phyloP scores from a whole-genome alignment of 2,888 invertebrate species.

The Drosophila fulvimacula region DNA sequence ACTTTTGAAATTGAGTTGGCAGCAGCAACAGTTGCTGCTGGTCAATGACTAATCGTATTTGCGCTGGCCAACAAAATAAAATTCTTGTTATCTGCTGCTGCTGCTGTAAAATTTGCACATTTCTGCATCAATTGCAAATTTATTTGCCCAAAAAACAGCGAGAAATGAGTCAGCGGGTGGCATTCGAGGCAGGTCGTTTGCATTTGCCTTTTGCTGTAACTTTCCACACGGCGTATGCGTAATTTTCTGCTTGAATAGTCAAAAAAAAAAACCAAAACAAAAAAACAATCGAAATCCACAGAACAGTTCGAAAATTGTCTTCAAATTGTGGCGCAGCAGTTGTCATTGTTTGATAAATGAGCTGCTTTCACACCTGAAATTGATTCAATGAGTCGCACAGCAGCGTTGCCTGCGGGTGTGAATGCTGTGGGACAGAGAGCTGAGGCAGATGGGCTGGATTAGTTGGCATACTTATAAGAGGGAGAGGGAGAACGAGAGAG shows the following conservation, averaged over 20 bases:
- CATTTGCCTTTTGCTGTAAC: slow-evolving; percentile 42
- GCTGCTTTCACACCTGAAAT: slow-evolving; percentile 57
- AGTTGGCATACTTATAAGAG: background rate
- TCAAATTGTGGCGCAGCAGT: slow-evolving; percentile 37
- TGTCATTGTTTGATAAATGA: slow-evolving; percentile 65
- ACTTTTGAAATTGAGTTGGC: slow-evolving; percentile 26
- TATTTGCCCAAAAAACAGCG: slow-evolving; percentile 43
- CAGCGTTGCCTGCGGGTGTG: background rate
- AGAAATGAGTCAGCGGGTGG: slow-evolving; percentile 44
- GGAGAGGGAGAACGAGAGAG: background rate
- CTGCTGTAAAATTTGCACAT: slow-evolving; percentile 72
- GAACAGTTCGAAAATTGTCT: slow-evolving; percentile 26
- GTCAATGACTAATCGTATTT: slow-evolving; percentile 53
- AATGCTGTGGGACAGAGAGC: background rate
- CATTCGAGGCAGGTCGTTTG: slow-evolving; percentile 55
- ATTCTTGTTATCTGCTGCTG: slow-evolving; percentile 44
- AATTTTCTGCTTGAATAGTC: slow-evolving; percentile 42
- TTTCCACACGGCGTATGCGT: slow-evolving; percentile 59
- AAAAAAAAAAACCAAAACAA: slow-evolving; percentile 6
- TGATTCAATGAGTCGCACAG: background rate
- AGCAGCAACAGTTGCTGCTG: slow-evolving; percentile 25
- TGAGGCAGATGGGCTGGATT: background rate
- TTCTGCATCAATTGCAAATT: slow-evolving; percentile 78
- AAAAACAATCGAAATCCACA: no score
- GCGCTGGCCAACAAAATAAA: slow-evolving; percentile 34